phyloP scores from a whole-genome alignment of 2,888 invertebrate species.

The Eumacrocentrus americanus region DNA sequence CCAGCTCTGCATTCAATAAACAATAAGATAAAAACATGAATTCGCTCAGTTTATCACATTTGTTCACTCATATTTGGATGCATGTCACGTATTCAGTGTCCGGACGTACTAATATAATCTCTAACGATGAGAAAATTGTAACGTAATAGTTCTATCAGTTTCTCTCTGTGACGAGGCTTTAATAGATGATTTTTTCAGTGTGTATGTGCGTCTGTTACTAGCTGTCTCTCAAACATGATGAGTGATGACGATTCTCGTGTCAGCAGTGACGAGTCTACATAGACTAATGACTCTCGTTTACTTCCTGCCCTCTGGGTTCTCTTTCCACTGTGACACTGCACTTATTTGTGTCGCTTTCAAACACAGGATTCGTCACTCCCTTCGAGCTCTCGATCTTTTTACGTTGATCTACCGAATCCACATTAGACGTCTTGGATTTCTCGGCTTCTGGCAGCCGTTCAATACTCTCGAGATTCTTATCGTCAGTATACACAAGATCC shows the following conservation, averaged over 20 bases:
- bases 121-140: constrained; percentile 21
- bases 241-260: too few relatives aligned
- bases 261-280: constrained; percentile 10
- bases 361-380: constrained; percentile 28
- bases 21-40: too few relatives aligned
- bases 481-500: too few relatives aligned
- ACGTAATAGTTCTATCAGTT: constrained; percentile 15
- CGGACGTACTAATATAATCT: constrained; percentile 21
- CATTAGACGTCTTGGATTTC: constrained; percentile 16
- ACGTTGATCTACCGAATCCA: constrained; percentile 5
- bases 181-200: constrained; percentile 5
- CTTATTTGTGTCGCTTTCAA: constrained; percentile 24
- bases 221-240: too few relatives aligned
- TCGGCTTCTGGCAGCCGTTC: constrained; percentile 38
- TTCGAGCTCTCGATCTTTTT: constrained; percentile 36
- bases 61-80: constrained; percentile 7
- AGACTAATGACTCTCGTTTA: constrained; percentile 26
- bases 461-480: constrained; percentile 44
- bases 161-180: constrained; percentile 5
- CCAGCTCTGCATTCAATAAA: too few relatives aligned
- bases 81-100: constrained; percentile 16
- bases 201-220: background rate
- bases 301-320: constrained; percentile 32
- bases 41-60: constrained; percentile 12
- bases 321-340: constrained; percentile 45